Evolutionary conservation across 2,113 vertebrate species (phyloP).

Genomic region (Neolamprologus ventralis): DNA sequence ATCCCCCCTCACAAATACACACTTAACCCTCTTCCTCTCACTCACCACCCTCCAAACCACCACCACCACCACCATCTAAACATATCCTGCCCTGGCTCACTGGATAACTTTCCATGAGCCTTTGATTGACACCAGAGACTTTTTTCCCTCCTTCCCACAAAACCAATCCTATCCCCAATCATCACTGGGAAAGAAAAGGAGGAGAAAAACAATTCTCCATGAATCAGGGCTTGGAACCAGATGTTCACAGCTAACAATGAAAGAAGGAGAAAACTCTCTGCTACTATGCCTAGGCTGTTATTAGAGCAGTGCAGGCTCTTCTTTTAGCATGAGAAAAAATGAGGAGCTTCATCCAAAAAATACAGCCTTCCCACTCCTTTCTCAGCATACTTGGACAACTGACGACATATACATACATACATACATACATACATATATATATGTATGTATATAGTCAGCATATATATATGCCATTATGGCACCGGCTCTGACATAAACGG

Average conservation of each 20-base stretch:
- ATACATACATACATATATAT: accelerated
- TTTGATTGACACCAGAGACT: slow-evolving; percentile 48
- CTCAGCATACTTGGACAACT: not conserved
- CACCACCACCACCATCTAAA: slow-evolving; percentile 35
- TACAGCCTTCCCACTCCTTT: not conserved
- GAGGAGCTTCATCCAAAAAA: not conserved
- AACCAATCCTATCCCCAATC: slow-evolving; percentile 1
- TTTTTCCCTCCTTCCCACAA: slow-evolving; percentile 49
- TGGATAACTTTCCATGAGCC: slow-evolving; percentile 56
- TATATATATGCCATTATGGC: not conserved
- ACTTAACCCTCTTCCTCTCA: not conserved
- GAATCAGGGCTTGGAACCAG: slow-evolving; percentile 54
- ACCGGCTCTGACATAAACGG: not conserved
- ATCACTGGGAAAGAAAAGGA: not conserved
- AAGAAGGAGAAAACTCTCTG: not conserved
- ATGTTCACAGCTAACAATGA: slow-evolving; percentile 50
- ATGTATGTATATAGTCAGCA: not conserved
- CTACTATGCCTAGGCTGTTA: slow-evolving; percentile 27
- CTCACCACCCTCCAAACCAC: not conserved
- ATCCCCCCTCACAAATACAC: slow-evolving; percentile 29
- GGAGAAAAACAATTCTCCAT: not conserved
- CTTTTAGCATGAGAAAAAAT: slow-evolving; percentile 37
- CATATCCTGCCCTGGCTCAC: slow-evolving; percentile 47
- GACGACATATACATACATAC: accelerated
- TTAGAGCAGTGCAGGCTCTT: slow-evolving; percentile 4